Evolutionary conservation across 2,113 vertebrate genomes (phyloP), one percentile per base, ranked within the genome.

Genomic region (Willisornis vidua): DNA sequence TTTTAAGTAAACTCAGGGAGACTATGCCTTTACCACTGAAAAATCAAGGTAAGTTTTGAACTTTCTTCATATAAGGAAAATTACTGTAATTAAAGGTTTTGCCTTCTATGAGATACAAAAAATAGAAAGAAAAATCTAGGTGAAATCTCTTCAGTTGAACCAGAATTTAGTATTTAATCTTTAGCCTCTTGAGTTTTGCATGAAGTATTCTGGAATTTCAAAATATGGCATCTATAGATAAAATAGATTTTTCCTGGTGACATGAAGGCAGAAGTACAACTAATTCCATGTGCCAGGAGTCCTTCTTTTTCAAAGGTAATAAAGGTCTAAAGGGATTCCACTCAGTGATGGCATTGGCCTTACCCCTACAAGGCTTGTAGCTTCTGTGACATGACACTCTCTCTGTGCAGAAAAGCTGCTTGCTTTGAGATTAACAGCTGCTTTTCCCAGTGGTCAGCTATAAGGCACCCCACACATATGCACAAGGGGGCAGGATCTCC

Each of bases 1-100:
- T 99, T 98, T 98, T 99, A 98, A 99, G 99, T 98, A 99, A 99
- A 99, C 99, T 99, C 99, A 99, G 99, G 99, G 99, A 99, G 98
- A 99, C 99, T 94, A 99, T 99, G 99, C 99, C 99, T 99, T 99
- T 99, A 98, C 99, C 99, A 97, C 80, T 99, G 98, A 99, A 99
- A 98, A 99, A 99, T 97, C 99, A 99, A 99, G 99, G 99, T 99
- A 97, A 83, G 97, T 96, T 93, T 93, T 96, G 33, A 74, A 81
- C 85, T 90, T 95, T 90, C 37, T 90, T 66, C 11, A 19, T 74
- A 20, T 87, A 63, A 46, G 23, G 26, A 79, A 87, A 87, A 85
- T 73, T 16, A 82, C n/a, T 10, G 28, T 48, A 70, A 65, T 76
- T 43, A 49, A 70, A 66, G 17, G 5, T 5, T 68, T 85, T 68